These are phyloP conservation scores for Trialeurodes vaporariorum DNA, from an alignment of 1,140 invertebrate genomes.

Conservation along the genomic window DNA sequence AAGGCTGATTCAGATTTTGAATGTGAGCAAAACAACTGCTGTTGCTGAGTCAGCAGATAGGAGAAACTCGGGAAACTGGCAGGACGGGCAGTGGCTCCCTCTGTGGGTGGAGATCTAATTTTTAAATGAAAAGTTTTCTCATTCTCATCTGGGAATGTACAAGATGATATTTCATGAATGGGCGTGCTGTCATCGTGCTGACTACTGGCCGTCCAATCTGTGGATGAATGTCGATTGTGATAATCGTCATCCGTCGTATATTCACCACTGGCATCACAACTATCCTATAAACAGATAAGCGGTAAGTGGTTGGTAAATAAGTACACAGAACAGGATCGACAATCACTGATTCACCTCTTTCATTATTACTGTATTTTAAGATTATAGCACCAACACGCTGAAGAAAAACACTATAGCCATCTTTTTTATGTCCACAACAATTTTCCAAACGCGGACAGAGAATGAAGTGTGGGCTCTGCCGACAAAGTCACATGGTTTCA, in stretches of 20 bases:
- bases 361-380: too few species aligned
- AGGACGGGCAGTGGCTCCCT: neutral
- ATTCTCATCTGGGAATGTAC: neutral
- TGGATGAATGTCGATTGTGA: conserved; percentile 20
- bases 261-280: conserved; percentile 81
- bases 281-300: too few species aligned
- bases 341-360: too few species aligned
- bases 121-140: neutral
- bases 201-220: conserved; percentile 21
- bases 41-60: neutral
- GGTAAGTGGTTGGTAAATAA: neutral
- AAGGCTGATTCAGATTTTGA: neutral
- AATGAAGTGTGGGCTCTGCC: too few species aligned
- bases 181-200: neutral
- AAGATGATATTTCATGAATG: neutral
- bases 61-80: neutral
- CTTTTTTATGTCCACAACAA: too few species aligned
- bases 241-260: conserved; percentile 64
- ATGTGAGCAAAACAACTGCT: neutral
- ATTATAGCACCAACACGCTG: too few species aligned
- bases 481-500: too few species aligned
- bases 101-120: neutral
- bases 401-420: too few species aligned
- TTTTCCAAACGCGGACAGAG: too few species aligned
- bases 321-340: neutral